Base-by-base conservation (phyloP, 2,113 vertebrate genomes). In the Dunckerocampus dactyliophorus region DNA sequence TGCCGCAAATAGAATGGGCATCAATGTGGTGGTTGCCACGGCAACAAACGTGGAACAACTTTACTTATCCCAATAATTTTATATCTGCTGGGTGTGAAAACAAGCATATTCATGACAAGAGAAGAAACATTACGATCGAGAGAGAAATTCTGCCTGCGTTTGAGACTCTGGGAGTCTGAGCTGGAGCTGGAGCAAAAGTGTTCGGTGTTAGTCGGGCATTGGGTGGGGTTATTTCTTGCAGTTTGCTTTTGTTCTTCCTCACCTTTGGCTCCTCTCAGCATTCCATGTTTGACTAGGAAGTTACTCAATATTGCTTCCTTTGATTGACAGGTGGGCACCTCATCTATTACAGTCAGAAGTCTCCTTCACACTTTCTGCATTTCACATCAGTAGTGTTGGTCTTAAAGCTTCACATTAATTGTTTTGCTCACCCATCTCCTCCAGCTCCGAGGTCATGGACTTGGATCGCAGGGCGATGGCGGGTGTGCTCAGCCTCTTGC, bases 371-470 rank as follows among this genome's bases (percentile, higher is more conserved):
- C 71, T 52, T 77, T 59, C 43, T 71, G 19, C 56, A 69, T 76
- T 39, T 39, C 11, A 3, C 24, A 28, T 11, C 39, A 14, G 39
- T 3, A 3, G 13, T 14, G 37, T 14, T 14, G 39, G 39, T 43
- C 13, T 13, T 43, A 43, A 43, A 14, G 13, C 13, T 43, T 14
- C 13, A 13, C 39, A 14, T 14, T 1, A 16, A 59, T 20, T 22
- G 34, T 14, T 22, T 34, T 58, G 72, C 91, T 93, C 84, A 94
- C 95, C 95, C 92, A 96, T 94, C 89, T 96, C 94, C 83, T 96
- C 94, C 85, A 96, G 87, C 85, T 96, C 94, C 20, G 94, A 95
- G 54, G 94, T 96, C 94, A 96, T 96, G 69, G 94, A 96, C 77
- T 96, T 96, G 83, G 94, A 96, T 47, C 94, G 90, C 17, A 95